Conservation (phyloP, 2,113 vertebrate species). For the Centropus unirufus region DNA sequence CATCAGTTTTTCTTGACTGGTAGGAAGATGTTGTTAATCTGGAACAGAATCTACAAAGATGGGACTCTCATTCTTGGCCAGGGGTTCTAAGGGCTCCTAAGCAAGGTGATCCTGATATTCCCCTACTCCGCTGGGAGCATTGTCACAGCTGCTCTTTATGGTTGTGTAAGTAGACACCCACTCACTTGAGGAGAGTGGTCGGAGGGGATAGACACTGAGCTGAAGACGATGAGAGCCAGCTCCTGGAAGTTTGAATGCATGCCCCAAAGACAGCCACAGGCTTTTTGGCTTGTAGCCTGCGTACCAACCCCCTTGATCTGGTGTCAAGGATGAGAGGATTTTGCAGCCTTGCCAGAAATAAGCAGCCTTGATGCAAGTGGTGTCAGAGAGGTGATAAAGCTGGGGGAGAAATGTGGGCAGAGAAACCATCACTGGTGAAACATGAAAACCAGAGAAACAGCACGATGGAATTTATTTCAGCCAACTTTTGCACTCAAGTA, state of each 20-base stretch:
- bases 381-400: background rate
- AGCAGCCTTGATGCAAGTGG: background rate
- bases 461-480: background rate
- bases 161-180: background rate
- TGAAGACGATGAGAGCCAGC: fast-evolving
- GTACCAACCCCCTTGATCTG: background rate
- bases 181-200: fast-evolving
- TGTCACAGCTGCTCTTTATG: background rate
- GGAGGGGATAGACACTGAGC: background rate
- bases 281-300: background rate
- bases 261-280: too few relatives aligned
- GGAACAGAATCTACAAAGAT: background rate
- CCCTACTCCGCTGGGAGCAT: background rate
- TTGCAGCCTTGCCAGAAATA: background rate
- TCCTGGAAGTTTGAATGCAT: background rate
- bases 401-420: background rate
- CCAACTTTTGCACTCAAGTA: background rate
- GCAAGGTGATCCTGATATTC: background rate
- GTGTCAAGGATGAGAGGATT: background rate
- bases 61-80: background rate
- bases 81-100: background rate
- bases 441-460: background rate
- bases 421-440: fast-evolving
- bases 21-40: background rate
- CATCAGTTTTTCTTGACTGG: fast-evolving